Conservation (phyloP, 2,113 vertebrate genomes). For the Gulo gulo region DNA sequence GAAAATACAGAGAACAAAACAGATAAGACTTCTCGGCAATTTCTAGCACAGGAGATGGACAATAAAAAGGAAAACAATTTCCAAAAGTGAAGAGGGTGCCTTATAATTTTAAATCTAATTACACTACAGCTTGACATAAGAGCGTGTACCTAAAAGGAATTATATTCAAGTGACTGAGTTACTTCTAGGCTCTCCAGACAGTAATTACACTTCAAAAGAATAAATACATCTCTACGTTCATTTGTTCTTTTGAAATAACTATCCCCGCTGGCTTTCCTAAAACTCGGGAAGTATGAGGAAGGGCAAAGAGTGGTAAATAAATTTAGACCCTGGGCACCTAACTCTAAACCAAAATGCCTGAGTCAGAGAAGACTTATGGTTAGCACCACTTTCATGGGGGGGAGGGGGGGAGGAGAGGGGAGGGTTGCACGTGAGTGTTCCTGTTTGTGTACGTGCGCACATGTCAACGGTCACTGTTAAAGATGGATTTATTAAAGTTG, state of each 20-base stretch:
- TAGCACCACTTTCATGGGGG: background rate
- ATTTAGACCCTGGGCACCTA: background rate
- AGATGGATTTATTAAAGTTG: background rate
- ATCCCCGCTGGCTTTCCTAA: conserved; percentile 32
- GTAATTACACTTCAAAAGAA: conserved; percentile 52
- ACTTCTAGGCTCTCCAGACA: conserved; percentile 35
- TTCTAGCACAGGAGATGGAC: background rate
- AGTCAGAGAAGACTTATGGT: background rate
- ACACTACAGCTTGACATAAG: conserved; percentile 8
- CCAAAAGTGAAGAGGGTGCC: conserved; percentile 17
- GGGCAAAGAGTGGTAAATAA: background rate
- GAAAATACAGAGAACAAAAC: conserved; percentile 40
- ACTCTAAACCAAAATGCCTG: background rate
- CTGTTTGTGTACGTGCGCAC: too few relatives aligned
- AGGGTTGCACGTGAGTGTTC: background rate
- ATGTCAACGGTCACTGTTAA: background rate
- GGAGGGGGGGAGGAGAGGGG: too few relatives aligned
- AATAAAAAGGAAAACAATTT: conserved; percentile 47
- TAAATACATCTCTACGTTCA: conserved; percentile 14
- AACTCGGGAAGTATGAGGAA: conserved; percentile 10
- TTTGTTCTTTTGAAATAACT: conserved; percentile 47
- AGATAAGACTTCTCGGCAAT: background rate
- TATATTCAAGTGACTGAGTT: conserved; percentile 29
- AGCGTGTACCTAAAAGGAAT: conserved; percentile 42
- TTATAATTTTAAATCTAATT: conserved; percentile 57